phyloP scores from a whole-genome alignment of 2,797 vertebrate species.

The Parauchenoglanis punctatus region DNA sequence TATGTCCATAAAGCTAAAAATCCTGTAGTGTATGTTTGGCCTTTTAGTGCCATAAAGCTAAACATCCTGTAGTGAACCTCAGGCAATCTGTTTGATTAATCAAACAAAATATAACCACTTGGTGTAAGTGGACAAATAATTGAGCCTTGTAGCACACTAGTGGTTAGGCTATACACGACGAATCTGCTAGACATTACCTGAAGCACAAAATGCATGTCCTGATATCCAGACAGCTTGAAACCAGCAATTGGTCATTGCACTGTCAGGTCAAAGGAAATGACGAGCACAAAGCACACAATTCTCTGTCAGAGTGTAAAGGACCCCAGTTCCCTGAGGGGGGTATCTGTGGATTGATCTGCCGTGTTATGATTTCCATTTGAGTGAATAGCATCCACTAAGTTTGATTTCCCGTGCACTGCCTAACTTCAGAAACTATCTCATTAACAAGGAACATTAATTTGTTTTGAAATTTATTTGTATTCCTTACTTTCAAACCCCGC shows the following conservation, averaged over 20 bases:
- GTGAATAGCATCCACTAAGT: not conserved
- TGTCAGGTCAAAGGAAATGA: slow-evolving; percentile 19
- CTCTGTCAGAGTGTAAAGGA: not conserved
- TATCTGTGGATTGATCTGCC: slow-evolving; percentile 5
- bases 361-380: slow-evolving; percentile 22
- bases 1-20: not conserved
- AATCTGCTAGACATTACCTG: slow-evolving; percentile 19
- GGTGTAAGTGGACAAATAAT: not conserved
- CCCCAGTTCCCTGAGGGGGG: not conserved
- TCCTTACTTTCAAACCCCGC: not conserved
- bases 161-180: not conserved
- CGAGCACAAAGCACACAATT: not conserved
- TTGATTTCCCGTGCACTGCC: not conserved
- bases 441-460: slow-evolving; percentile 23
- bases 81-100: not conserved
- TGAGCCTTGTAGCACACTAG: slow-evolving; percentile 2
- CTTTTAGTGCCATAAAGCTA: slow-evolving; percentile 5
- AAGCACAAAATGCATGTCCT: slow-evolving; percentile 59
- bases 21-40: not conserved
- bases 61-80: not conserved
- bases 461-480: slow-evolving; percentile 6
- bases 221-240: slow-evolving; percentile 35
- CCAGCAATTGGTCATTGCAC: slow-evolving; percentile 23
- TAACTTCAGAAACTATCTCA: not conserved
- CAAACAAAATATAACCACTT: not conserved